These are phyloP conservation scores for Diploptera punctata DNA, from an alignment of 2,888 invertebrate species.

Conservation along the genomic window DNA sequence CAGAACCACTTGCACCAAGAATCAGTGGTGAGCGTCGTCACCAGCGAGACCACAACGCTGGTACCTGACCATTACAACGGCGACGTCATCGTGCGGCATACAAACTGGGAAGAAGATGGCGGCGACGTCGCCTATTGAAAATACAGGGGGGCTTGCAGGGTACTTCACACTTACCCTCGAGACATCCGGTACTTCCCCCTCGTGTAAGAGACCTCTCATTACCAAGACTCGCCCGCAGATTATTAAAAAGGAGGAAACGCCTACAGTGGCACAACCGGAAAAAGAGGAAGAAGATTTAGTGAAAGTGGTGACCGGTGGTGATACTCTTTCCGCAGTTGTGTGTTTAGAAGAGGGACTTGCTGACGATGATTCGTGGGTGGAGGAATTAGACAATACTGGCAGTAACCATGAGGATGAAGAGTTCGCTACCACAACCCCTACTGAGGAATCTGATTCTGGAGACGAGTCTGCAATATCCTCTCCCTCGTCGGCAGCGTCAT, in stretches of 20 bases:
- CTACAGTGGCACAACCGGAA: constrained; percentile 41
- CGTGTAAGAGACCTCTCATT: constrained; percentile 40
- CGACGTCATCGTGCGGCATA: constrained; percentile 68
- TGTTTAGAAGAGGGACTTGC: constrained; percentile 86
- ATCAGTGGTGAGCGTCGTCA: constrained; percentile 73
- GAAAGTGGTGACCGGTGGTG: constrained; percentile 72
- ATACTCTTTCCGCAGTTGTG: constrained; percentile 73
- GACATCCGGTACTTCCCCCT: constrained; percentile 42
- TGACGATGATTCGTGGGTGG: constrained; percentile 92
- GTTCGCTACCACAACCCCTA: constrained; percentile 58
- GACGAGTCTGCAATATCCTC: constrained; percentile 58
- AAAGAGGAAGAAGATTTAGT: constrained; percentile 59
- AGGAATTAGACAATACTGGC: constrained; percentile 69
- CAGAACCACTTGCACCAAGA: constrained; percentile 64
- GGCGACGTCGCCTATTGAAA: constrained; percentile 52
- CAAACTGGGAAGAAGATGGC: constrained; percentile 65
- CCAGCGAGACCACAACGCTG: constrained; percentile 76
- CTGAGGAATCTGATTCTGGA: constrained; percentile 61
- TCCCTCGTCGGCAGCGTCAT: constrained; percentile 54
- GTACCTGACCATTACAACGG: constrained; percentile 57
- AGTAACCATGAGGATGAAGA: constrained; percentile 70
- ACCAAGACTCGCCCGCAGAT: constrained; percentile 42
- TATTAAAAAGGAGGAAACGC: constrained; percentile 36
- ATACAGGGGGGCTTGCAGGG: constrained; percentile 53
- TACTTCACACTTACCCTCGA: constrained; percentile 58